These are phyloP conservation scores for Stegophylla sp. DNA, from an alignment of 2,888 invertebrate species.

Conservation along the genomic window DNA sequence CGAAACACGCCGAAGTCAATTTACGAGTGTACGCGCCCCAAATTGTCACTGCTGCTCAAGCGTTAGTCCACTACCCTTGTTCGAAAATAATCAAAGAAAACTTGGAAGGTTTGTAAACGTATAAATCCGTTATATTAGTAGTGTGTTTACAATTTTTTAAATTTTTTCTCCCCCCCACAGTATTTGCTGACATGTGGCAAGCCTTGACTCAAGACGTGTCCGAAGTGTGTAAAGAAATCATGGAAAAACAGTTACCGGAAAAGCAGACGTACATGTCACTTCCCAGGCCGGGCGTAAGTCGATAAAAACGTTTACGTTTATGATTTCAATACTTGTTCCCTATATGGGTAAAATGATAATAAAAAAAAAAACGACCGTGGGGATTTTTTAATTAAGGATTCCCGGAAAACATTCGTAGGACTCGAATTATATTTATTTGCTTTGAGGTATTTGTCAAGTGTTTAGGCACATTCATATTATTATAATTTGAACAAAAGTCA, in stretches of 20 bases:
- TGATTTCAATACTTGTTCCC: no score
- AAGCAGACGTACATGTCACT: constrained; percentile 90
- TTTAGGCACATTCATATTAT: no score
- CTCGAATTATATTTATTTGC: no score
- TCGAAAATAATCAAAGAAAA: constrained; percentile 97
- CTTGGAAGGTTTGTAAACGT: constrained; percentile 72
- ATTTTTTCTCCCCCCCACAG: constrained; percentile 66
- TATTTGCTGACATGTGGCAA: constrained; percentile 94
- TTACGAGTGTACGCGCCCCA: constrained; percentile 94
- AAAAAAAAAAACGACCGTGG: no score
- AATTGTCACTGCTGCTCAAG: constrained; percentile 91
- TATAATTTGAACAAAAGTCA: no score
- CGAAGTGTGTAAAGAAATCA: constrained; percentile 80
- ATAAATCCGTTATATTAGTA: background rate
- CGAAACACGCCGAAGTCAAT: constrained; percentile 95
- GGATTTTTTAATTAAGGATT: no score
- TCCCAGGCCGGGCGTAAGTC: constrained; percentile 88
- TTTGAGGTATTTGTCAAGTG: no score
- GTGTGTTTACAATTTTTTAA: constrained; percentile 55
- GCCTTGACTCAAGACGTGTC: constrained; percentile 92
- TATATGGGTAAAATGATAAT: no score
- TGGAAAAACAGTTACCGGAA: constrained; percentile 75
- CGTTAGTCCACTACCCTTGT: constrained; percentile 86
- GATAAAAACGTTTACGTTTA: constrained; percentile 14
- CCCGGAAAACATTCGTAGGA: no score